phyloP scores from a whole-genome alignment of 1,140 invertebrate genomes.

The Brachionus asplanchnoidis region DNA sequence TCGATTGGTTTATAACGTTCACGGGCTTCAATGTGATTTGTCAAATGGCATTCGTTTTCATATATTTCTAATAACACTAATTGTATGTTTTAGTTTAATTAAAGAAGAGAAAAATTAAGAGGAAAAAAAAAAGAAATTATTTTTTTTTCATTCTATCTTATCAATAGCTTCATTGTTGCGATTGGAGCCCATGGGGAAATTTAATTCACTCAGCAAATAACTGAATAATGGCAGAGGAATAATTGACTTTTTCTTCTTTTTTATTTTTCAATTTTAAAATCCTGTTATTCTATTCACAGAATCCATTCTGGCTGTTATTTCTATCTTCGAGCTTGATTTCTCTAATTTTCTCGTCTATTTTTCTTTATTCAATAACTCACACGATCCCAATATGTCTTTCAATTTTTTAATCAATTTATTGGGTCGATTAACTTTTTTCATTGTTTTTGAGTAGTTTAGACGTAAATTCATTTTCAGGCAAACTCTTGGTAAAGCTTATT shows the following conservation, averaged over 20 bases:
- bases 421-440: background rate
- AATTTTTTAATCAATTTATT: no score
- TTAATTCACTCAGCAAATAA: background rate
- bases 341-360: no score
- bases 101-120: background rate
- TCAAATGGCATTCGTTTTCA: background rate
- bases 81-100: slow-evolving; percentile 40
- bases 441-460: background rate
- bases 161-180: slow-evolving; percentile 9
- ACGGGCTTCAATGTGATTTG: background rate
- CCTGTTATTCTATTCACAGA: background rate
- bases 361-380: no score
- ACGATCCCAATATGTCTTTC: no score
- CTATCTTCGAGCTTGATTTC: no score
- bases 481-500: background rate
- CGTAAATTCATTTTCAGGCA: background rate
- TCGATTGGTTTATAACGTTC: slow-evolving; percentile 11
- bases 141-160: background rate
- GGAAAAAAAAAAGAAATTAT: no score
- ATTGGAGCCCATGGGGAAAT: background rate
- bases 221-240: slow-evolving; percentile 3
- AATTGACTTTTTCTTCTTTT: slow-evolving; percentile 28
- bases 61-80: background rate
- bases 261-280: background rate
- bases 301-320: no score